Conservation (phyloP, 2,797 vertebrate genomes). For the Rhinophrynus dorsalis region DNA sequence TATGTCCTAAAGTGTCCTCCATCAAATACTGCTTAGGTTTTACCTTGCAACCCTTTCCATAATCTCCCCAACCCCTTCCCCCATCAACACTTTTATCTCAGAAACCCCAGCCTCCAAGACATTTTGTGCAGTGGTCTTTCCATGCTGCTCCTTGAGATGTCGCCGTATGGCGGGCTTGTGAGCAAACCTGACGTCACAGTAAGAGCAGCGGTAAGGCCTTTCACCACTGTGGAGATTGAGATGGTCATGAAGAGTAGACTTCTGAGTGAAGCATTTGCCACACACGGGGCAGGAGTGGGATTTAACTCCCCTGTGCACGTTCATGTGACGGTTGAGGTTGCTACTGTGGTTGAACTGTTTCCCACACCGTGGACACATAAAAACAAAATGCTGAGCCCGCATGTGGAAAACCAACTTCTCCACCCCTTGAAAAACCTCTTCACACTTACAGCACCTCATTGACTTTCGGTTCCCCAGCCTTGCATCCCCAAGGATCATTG, state of each 20-base stretch:
- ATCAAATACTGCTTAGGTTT: background rate
- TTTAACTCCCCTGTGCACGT: slow-evolving; percentile 84
- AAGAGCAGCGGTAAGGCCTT: slow-evolving; percentile 86
- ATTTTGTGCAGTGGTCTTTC: slow-evolving; percentile 91
- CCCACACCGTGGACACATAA: slow-evolving; percentile 89
- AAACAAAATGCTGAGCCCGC: slow-evolving; percentile 84
- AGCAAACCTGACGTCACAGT: slow-evolving; percentile 90
- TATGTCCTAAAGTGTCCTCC: background rate
- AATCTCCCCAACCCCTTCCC: slow-evolving; percentile 26
- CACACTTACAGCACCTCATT: slow-evolving; percentile 85
- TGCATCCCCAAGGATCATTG: slow-evolving; percentile 40
- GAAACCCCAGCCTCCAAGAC: slow-evolving; percentile 82
- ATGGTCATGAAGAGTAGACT: slow-evolving; percentile 92
- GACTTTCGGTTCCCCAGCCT: slow-evolving; percentile 8
- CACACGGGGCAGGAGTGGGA: slow-evolving; percentile 89
- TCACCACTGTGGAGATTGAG: slow-evolving; percentile 95
- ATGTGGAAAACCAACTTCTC: slow-evolving; percentile 86
- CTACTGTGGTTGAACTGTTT: slow-evolving; percentile 91
- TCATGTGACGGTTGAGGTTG: slow-evolving; percentile 93
- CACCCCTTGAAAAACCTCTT: slow-evolving; percentile 83
- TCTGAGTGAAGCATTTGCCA: slow-evolving; percentile 93
- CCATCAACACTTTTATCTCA: slow-evolving; percentile 63
- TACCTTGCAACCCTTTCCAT: background rate
- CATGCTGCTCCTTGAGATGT: slow-evolving; percentile 93
- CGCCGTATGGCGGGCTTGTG: slow-evolving; percentile 91